Evolutionary conservation across 1,140 invertebrate genomes (phyloP).

Genomic region (Orius insidiosus): DNA sequence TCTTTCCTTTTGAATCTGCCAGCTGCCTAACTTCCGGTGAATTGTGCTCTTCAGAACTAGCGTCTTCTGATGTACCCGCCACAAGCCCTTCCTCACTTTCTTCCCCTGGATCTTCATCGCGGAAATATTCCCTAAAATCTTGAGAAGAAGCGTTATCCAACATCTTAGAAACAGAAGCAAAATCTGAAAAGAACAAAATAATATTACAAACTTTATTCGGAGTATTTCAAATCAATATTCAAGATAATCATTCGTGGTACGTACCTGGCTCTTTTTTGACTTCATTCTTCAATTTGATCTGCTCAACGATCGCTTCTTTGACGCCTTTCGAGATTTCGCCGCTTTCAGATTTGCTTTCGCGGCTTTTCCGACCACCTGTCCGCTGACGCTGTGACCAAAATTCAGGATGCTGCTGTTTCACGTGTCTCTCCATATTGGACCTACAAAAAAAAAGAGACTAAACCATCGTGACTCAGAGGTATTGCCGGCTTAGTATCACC

Average conservation of each 20-base stretch:
- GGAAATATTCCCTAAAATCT: slow-evolving; percentile 38
- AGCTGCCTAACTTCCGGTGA: slow-evolving; percentile 20
- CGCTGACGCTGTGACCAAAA: slow-evolving; percentile 59
- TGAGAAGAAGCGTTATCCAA: slow-evolving; percentile 63
- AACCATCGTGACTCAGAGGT: no score
- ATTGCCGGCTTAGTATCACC: no score
- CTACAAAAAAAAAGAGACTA: neutral
- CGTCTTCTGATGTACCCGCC: slow-evolving; percentile 47
- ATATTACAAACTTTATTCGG: no score
- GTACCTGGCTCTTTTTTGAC: neutral
- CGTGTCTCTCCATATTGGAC: slow-evolving; percentile 80
- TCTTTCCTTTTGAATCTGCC: slow-evolving; percentile 45
- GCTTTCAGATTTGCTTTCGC: slow-evolving; percentile 19
- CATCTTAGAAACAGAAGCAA: slow-evolving; percentile 57
- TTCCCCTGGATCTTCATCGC: slow-evolving; percentile 28
- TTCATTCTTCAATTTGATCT: slow-evolving; percentile 17
- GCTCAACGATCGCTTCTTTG: slow-evolving; percentile 15
- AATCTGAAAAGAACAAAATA: slow-evolving; percentile 27
- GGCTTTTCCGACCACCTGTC: slow-evolving; percentile 12
- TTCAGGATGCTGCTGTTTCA: slow-evolving; percentile 84
- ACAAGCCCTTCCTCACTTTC: slow-evolving; percentile 60
- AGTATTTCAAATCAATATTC: no score
- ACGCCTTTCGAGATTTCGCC: slow-evolving; percentile 21
- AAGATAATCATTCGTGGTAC: no score
- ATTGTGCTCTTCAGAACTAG: slow-evolving; percentile 44